Base-by-base conservation (phyloP, 1,140 invertebrate species). In the Lethocerus indicus region DNA sequence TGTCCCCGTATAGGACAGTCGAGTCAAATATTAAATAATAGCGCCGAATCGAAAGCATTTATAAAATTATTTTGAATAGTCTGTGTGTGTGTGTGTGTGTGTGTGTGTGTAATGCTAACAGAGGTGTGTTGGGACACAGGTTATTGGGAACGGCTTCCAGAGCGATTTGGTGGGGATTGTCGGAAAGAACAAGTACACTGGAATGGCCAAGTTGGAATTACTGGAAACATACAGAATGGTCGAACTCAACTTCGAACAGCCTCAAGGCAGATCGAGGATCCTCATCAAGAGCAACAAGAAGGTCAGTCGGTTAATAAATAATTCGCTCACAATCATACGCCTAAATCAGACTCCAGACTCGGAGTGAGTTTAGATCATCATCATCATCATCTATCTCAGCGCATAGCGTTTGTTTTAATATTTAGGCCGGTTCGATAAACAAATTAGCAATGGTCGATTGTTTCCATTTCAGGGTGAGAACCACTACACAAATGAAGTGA, bases 91-190 rank as follows among this genome's bases (percentile, higher is more conserved):
- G n/a, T n/a, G n/a, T n/a, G n/a, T n/a, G n/a, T n/a, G n/a, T n/a
- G n/a, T n/a, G n/a, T n/a, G n/a, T n/a, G n/a, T n/a, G n/a, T n/a
- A n/a, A n/a, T n/a, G n/a, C n/a, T n/a, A n/a, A n/a, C n/a, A n/a
- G n/a, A n/a, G n/a, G n/a, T n/a, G n/a, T n/a, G n/a, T n/a, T n/a
- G n/a, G n/a, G n/a, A n/a, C n/a, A n/a, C n/a, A n/a, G n/a, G n/a
- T n/a, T n/a, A n/a, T n/a, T n/a, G 44, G 49, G 16, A 46, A 78
- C 1, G 62, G 61, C 18, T 57, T 64, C 0, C 74, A 75, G 47
- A 51, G 62, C 4, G 66, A 72, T 42, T 63, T 70, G 7, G 66
- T 66, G 1, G 24, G 66, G 9, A 40, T 25, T 1, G 65, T 57
- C 2, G 65, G 69, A 12, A 67, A 68, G 6, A 59, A 74, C 7